A percentile compares a stretch with the other conserved stretches of the same genome.
phyloP scores from a whole-genome alignment of 2,113 vertebrate genomes.

The Diphyllodes magnificus region DNA sequence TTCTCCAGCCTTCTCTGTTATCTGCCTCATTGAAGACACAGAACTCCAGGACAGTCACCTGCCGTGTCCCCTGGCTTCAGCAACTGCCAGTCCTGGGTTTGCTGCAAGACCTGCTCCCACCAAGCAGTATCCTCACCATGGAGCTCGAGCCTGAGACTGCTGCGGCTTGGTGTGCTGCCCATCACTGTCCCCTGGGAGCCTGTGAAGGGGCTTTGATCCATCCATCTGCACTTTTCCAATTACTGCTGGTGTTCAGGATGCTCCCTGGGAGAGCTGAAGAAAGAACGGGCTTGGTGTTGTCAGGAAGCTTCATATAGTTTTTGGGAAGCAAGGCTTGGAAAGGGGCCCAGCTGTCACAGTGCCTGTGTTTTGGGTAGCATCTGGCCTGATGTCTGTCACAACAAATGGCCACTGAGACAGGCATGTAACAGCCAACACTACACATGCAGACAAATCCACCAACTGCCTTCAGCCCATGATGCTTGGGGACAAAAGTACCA shows the following conservation, averaged over 20 bases:
- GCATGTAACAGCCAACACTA: background rate
- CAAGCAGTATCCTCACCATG: background rate
- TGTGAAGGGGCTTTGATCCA: background rate
- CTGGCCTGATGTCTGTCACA: background rate
- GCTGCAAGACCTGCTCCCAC: background rate
- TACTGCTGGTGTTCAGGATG: background rate
- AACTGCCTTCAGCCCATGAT: accelerated
- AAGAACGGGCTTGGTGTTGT: background rate
- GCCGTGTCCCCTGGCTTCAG: background rate
- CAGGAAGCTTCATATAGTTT: background rate
- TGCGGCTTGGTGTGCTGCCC: background rate
- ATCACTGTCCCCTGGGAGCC: background rate
- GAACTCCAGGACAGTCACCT: background rate
- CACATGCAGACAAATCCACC: background rate
- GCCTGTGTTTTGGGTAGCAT: background rate
- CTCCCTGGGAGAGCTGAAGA: background rate
- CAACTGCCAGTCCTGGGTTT: background rate
- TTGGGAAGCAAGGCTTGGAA: background rate
- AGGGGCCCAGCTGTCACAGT: background rate
- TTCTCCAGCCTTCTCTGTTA: background rate
- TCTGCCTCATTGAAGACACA: background rate
- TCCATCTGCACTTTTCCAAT: background rate
- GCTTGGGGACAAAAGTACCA: background rate
- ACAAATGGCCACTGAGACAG: background rate
- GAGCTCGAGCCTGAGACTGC: background rate